Evolutionary conservation across 2,888 invertebrate species (phyloP).

Genomic region (Rhorus exstirpatorius): DNA sequence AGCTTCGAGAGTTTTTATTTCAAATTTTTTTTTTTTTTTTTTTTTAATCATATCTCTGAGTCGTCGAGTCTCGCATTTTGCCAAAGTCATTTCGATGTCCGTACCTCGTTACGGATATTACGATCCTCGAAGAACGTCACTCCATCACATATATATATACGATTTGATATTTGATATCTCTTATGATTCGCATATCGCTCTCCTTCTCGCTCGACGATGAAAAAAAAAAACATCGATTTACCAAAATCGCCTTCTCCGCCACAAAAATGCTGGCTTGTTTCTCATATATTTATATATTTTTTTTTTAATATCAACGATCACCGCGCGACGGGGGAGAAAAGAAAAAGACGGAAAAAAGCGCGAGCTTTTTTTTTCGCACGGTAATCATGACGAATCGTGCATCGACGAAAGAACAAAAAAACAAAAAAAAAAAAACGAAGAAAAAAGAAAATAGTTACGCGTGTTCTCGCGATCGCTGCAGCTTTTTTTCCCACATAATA

Average conservation of each 20-base stretch:
- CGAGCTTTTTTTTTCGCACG: constrained; percentile 26
- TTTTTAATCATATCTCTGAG: constrained; percentile 59
- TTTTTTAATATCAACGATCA: too few species aligned
- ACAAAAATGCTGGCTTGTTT: too few species aligned
- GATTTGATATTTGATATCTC: constrained; percentile 61
- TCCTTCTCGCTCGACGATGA: background rate
- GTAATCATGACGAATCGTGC: constrained; percentile 52
- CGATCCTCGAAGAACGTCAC: constrained; percentile 44
- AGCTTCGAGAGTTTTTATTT: constrained; percentile 48
- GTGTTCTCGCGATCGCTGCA: constrained; percentile 76
- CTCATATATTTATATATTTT: too few species aligned
- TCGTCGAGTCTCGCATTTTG: constrained; percentile 52
- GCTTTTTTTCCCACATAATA: constrained; percentile 73
- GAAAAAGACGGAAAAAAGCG: constrained; percentile 15
- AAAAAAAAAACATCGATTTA: too few species aligned
- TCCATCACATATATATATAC: background rate
- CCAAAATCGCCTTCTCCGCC: too few species aligned
- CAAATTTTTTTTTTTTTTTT: constrained; percentile 42
- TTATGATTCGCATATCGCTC: constrained; percentile 63
- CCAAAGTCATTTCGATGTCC: constrained; percentile 57
- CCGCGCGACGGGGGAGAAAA: background rate
- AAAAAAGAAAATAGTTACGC: constrained; percentile 72
- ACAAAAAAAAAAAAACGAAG: too few species aligned
- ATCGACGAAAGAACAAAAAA: constrained; percentile 7
- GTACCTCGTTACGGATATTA: constrained; percentile 64